These are phyloP conservation scores for Eidolon dupreanum DNA, from an alignment of 2,797 vertebrate genomes.

Conservation along the genomic window DNA sequence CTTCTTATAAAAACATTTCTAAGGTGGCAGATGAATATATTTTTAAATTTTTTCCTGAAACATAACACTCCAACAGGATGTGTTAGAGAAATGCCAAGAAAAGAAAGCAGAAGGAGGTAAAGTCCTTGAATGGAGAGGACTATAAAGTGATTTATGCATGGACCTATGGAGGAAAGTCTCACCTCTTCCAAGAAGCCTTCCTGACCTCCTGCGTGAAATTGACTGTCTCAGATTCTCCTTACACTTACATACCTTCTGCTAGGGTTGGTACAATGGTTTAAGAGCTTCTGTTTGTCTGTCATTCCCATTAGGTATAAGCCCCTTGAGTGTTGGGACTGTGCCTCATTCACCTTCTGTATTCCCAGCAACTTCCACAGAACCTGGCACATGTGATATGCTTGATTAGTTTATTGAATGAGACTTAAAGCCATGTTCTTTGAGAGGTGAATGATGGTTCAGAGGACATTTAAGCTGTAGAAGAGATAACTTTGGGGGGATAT, in stretches of 20 bases:
- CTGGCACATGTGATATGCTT: neutral
- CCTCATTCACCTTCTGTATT: neutral
- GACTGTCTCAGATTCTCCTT: neutral
- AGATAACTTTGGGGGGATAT: neutral
- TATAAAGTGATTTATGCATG: slow-evolving; percentile 15
- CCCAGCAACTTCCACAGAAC: neutral
- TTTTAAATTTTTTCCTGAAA: slow-evolving; percentile 76
- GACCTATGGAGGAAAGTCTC: neutral
- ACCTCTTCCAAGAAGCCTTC: neutral
- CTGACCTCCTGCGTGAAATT: neutral
- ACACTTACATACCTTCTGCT: neutral
- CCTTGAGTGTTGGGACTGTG: neutral
- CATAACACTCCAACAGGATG: slow-evolving; percentile 77
- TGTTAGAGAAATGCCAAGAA: slow-evolving; percentile 79
- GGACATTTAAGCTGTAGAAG: neutral
- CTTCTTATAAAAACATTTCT: slow-evolving; percentile 79
- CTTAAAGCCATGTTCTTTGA: neutral
- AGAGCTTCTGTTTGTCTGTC: neutral
- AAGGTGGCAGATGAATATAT: slow-evolving; percentile 82
- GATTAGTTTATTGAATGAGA: neutral
- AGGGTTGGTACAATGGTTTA: neutral
- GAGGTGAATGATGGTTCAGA: neutral
- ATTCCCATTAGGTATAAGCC: neutral
- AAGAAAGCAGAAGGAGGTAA: slow-evolving; percentile 78
- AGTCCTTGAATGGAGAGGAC: slow-evolving; percentile 59